These are phyloP conservation scores for Drosophila obscura DNA, from an alignment of 1,140 invertebrate species.

Conservation along the genomic window DNA sequence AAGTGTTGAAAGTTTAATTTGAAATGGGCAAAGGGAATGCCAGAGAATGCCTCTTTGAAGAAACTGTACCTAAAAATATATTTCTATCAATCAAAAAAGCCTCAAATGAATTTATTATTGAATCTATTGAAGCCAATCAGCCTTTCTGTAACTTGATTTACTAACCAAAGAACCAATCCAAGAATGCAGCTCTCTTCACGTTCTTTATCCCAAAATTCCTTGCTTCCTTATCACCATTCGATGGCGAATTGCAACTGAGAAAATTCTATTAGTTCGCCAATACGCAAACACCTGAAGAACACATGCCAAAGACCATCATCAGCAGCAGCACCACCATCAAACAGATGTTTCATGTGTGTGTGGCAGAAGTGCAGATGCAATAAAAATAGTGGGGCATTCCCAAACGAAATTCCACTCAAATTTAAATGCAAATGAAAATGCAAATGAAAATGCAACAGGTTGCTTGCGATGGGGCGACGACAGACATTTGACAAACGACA, in stretches of 20 bases:
- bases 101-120: too few species aligned
- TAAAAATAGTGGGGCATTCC: constrained; percentile 8
- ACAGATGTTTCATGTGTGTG: constrained; percentile 34
- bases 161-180: too few species aligned
- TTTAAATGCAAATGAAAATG: too few species aligned
- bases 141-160: too few species aligned
- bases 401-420: background rate
- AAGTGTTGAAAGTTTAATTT: too few species aligned
- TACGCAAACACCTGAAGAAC: constrained; percentile 22
- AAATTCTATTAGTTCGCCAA: constrained; percentile 27
- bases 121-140: too few species aligned
- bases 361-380: background rate
- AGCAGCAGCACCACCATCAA: background rate
- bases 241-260: constrained; percentile 13
- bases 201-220: constrained; percentile 20
- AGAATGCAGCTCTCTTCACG: too few species aligned
- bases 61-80: too few species aligned
- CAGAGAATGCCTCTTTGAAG: too few species aligned
- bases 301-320: constrained; percentile 7
- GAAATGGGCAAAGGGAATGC: too few species aligned
- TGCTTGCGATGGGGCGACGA: constrained; percentile 46
- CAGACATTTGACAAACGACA: constrained; percentile 48
- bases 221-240: constrained; percentile 22
- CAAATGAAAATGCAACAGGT: constrained; percentile 46
- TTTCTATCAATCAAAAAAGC: too few species aligned